Base-by-base conservation (phyloP, 2,113 vertebrate genomes). In the Lanius collurio region DNA sequence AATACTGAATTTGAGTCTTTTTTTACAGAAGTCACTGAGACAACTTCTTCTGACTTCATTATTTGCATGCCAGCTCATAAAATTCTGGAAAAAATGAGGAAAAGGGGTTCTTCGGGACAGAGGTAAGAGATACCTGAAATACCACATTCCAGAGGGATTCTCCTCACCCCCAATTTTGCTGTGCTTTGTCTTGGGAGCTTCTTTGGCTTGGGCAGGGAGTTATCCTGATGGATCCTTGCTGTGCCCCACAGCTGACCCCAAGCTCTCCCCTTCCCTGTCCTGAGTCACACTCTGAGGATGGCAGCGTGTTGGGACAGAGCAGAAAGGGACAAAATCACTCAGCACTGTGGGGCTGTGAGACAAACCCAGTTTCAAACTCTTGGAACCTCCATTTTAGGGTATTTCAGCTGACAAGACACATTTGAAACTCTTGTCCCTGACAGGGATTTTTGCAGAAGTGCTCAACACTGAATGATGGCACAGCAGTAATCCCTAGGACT, bases 131-230 rank as follows among this genome's bases (percentile, higher is more conserved):
- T 11, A 41, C 7, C 46, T 62, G 55, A 68, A 67, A 52, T 24
- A 28, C 11, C 7, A 4, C 0, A 1, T 52, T 62, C 57, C 62
- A 68, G 39, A 68, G 30, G 2, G 1, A 39, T 52, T 73, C 53
- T 85, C 15, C 9, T 37, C 19, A 33, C 15, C 26, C 35, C 15
- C 46, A 53, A 55, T 50, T 70, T 80, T 86, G 83, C 71, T 16
- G 2, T 62, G 26, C 19, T 30, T 80, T 80, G 57, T 83, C 50
- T 50, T 39, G 50, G 50, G 37, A 55, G 24, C n/a, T 53, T 28
- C 49, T 65, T 31, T 57, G 55, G 35, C 57, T 46, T 33, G 49
- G 22, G 19, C 49, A 86, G 35, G 56, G 53, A 74, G 9, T 79
- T 76, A 47, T 10, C 37, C 41, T 3, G 12, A n/a, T 37, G 50